phyloP scores from a whole-genome alignment of 92 coral and sea anemone species.

The Zoanthus sociatus region DNA sequence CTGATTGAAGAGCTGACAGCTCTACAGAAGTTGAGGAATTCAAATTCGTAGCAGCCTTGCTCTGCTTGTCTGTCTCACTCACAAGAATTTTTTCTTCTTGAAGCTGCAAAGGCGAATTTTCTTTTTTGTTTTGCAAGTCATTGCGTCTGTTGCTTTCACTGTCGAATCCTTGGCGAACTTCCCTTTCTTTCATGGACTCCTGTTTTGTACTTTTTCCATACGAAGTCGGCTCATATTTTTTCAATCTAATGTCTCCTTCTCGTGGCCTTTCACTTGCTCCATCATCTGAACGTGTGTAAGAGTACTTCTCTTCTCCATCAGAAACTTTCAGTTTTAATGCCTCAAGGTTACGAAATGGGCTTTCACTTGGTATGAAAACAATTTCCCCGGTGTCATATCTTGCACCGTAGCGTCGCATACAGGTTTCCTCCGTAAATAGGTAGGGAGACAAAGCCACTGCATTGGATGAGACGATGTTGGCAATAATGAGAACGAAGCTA shows the following conservation, averaged over 20 bases:
- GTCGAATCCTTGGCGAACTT: no score
- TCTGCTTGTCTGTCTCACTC: neutral
- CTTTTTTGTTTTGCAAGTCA: no score
- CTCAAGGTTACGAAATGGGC: constrained; percentile 14
- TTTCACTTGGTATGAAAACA: neutral
- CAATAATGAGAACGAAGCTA: constrained; percentile 84
- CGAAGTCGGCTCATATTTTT: neutral
- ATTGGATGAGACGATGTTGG: constrained; percentile 58
- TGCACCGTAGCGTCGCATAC: neutral
- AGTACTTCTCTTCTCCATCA: neutral
- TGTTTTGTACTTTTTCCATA: neutral
- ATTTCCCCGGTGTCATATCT: constrained; percentile 47
- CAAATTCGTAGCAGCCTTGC: neutral
- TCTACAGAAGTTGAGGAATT: neutral
- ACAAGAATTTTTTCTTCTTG: no score
- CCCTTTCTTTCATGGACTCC: no score
- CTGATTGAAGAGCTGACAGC: neutral
- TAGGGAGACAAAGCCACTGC: constrained; percentile 65
- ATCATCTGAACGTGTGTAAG: no score
- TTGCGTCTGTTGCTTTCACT: no score
- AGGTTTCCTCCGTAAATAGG: constrained; percentile 39
- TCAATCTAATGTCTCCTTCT: neutral
- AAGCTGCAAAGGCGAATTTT: no score
- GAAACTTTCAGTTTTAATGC: neutral
- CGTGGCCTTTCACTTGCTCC: neutral